Conservation (phyloP, 2,797 vertebrate species). For the Artibeus lituratus region DNA sequence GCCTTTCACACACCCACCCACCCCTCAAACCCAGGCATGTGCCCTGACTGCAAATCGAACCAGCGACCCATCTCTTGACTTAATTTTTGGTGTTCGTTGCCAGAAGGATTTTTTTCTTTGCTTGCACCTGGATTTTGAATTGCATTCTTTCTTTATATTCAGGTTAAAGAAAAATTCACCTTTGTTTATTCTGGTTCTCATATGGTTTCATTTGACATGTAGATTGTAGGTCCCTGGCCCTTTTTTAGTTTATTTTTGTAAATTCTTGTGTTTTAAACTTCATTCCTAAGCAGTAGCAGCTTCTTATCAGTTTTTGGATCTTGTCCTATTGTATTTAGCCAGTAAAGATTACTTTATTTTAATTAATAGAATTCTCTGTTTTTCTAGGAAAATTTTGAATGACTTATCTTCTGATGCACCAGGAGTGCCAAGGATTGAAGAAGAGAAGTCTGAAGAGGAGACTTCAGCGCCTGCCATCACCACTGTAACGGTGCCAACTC, state of each 20-base stretch:
- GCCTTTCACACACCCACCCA: too few species aligned
- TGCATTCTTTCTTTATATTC: neutral
- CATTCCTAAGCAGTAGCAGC: neutral
- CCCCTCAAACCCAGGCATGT: too few species aligned
- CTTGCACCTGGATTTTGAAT: slow-evolving; percentile 12
- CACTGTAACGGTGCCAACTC: slow-evolving; percentile 98
- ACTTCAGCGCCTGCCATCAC: slow-evolving; percentile 92
- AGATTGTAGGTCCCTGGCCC: neutral
- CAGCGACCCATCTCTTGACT: neutral
- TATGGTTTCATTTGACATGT: neutral
- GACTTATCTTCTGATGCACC: slow-evolving; percentile 97
- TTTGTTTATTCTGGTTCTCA: neutral
- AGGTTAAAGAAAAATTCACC: neutral
- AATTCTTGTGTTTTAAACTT: slow-evolving; percentile 38
- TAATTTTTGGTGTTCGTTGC: neutral
- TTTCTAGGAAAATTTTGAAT: slow-evolving; percentile 96
- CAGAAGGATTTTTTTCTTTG: neutral
- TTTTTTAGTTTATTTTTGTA: slow-evolving; percentile 3
- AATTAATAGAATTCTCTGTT: slow-evolving; percentile 72
- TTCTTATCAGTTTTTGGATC: neutral
- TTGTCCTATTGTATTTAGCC: slow-evolving; percentile 46
- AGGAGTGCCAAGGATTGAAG: slow-evolving; percentile 96
- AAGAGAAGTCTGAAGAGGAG: slow-evolving; percentile 99
- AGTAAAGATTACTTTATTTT: slow-evolving; percentile 66
- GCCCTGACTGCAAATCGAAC: too few species aligned